A percentile compares a stretch with the other conserved stretches of the same genome.
Conservation (phyloP, 1,140 invertebrate genomes). For the Nephotettix cincticeps region DNA sequence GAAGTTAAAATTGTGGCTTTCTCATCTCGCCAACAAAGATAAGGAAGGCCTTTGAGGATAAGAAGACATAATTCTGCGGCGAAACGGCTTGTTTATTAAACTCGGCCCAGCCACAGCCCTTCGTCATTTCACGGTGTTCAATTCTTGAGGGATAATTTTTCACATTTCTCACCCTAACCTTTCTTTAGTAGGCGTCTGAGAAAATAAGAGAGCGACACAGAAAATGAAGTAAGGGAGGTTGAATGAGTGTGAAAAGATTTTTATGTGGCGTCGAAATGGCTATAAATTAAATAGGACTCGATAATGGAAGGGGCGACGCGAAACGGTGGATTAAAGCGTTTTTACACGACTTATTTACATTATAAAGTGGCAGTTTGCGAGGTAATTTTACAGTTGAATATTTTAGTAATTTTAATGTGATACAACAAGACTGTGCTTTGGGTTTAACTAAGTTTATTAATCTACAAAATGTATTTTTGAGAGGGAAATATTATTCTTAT, state of each 20-base stretch:
- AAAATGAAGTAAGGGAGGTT: background rate
- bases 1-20: too few species aligned
- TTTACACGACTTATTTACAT: background rate
- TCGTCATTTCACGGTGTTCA: conserved; percentile 5
- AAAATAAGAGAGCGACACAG: background rate
- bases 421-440: too few species aligned
- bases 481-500: too few species aligned
- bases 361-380: too few species aligned
- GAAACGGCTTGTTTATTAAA: conserved; percentile 15
- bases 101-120: background rate
- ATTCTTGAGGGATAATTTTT: conserved; percentile 18
- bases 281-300: conserved; percentile 11
- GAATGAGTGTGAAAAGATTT: background rate
- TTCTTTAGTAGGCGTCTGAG: background rate
- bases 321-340: background rate
- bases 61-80: conserved; percentile 20
- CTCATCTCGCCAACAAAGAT: background rate
- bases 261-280: conserved; percentile 4
- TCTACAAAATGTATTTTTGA: too few species aligned
- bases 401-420: too few species aligned
- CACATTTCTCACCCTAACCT: conserved; percentile 3
- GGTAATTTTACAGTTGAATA: too few species aligned
- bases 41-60: conserved; percentile 6
- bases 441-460: too few species aligned
- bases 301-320: background rate